Percentiles rank a stretch among this genome's conserved stretches.
Evolutionary conservation across 1,140 invertebrate species (phyloP).

Genomic region (Magallana ariakensis): DNA sequence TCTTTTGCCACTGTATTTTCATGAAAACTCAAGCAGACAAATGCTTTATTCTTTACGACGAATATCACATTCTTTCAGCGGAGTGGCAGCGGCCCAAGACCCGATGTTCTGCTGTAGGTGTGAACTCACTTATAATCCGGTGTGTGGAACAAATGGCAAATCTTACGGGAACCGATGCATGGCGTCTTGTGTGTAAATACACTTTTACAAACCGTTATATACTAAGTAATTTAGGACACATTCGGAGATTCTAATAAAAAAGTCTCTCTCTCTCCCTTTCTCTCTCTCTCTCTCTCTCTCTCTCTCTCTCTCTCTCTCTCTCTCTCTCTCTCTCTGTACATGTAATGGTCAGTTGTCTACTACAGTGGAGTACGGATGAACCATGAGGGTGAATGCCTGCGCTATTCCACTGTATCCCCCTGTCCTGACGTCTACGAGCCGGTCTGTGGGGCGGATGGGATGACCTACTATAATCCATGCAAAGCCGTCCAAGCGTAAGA

Average conservation of each 20-base stretch:
- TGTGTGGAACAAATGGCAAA: neutral
- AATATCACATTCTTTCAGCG: neutral
- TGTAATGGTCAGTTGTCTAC: neutral
- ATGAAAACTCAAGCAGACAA: no score
- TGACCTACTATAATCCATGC: conserved; percentile 58
- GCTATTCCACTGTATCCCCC: neutral
- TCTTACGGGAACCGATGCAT: neutral
- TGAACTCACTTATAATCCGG: neutral
- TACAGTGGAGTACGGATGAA: conserved; percentile 23
- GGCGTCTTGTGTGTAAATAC: neutral
- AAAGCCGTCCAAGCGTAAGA: conserved; percentile 55
- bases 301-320: no score
- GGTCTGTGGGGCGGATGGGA: conserved; percentile 61
- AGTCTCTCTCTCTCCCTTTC: no score
- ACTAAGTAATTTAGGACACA: no score
- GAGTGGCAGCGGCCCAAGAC: neutral
- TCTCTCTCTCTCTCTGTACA: neutral
- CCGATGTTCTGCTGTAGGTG: neutral
- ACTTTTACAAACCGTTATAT: no score
- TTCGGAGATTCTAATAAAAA: no score
- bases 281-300: no score
- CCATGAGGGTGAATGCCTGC: conserved; percentile 39
- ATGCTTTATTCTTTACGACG: no score
- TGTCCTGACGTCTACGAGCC: conserved; percentile 51
- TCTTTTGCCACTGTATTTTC: neutral